Evolutionary conservation across 1,140 invertebrate genomes (phyloP).

Genomic region (Tetramorium parvispinum): DNA sequence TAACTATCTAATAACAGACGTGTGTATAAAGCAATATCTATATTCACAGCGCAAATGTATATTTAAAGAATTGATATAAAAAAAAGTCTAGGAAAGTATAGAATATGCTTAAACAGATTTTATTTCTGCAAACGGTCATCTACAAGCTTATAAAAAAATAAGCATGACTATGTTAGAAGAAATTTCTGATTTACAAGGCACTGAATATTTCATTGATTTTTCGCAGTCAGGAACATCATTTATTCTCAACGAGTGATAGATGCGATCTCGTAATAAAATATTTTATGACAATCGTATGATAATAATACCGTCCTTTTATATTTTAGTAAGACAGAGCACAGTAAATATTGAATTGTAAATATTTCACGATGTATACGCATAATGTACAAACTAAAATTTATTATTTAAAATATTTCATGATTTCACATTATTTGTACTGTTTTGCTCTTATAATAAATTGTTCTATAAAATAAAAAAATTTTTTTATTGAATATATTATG

Average conservation of each 20-base stretch:
- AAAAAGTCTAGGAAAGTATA: neutral
- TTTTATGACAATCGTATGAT: neutral
- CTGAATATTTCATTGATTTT: slow-evolving; percentile 66
- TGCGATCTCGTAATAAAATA: slow-evolving; percentile 38
- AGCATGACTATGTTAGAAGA: slow-evolving; percentile 52
- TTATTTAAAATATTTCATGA: neutral
- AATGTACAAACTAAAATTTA: slow-evolving; percentile 12
- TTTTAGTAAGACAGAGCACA: slow-evolving; percentile 18
- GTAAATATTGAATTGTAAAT: neutral
- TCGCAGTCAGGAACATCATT: slow-evolving; percentile 63
- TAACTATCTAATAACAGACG: neutral
- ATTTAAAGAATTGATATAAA: neutral
- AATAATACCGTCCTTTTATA: slow-evolving; percentile 11
- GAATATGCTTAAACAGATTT: slow-evolving; percentile 20
- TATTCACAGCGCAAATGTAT: slow-evolving; percentile 1
- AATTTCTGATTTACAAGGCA: slow-evolving; percentile 78
- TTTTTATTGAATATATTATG: neutral
- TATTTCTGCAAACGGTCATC: neutral
- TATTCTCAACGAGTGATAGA: slow-evolving; percentile 19
- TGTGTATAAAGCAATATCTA: neutral
- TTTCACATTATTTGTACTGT: slow-evolving; percentile 29
- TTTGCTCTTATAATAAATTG: slow-evolving; percentile 14
- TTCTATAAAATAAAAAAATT: neutral
- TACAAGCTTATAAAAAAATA: slow-evolving; percentile 36
- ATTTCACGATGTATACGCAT: neutral